Evolutionary conservation across 2,888 invertebrate species (phyloP).

Genomic region (Cantharis rustica): DNA sequence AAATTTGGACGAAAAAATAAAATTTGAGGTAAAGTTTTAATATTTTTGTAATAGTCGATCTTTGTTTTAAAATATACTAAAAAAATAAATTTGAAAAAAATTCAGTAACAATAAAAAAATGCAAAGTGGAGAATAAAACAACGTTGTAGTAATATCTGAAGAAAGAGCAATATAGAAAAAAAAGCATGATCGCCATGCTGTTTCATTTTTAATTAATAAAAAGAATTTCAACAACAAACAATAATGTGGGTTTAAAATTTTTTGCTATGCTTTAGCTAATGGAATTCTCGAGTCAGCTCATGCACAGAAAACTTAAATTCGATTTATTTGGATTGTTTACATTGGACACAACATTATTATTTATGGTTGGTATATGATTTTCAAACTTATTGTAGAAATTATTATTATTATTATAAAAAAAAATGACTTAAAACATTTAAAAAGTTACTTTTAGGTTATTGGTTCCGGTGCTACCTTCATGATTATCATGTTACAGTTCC

Average conservation of each 20-base stretch:
- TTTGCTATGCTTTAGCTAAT: slow-evolving; percentile 31
- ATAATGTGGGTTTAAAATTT: not conserved
- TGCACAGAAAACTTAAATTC: slow-evolving; percentile 33
- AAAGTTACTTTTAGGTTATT: slow-evolving; percentile 42
- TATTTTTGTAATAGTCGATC: not conserved
- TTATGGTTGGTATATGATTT: slow-evolving; percentile 25
- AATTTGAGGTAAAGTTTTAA: slow-evolving; percentile 24
- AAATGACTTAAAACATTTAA: no score
- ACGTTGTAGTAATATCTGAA: no score
- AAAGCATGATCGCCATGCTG: no score
- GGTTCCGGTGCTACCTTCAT: slow-evolving; percentile 44
- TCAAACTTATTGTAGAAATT: not conserved
- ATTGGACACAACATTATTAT: slow-evolving; percentile 34
- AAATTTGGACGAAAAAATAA: slow-evolving; percentile 16
- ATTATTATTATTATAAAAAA: no score
- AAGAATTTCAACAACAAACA: not conserved
- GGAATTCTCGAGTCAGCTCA: slow-evolving; percentile 36
- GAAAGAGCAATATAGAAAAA: no score
- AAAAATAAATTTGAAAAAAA: not conserved
- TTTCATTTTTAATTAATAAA: no score
- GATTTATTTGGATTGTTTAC: slow-evolving; percentile 34
- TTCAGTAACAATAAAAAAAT: no score
- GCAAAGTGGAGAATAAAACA: no score
- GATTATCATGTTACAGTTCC: slow-evolving; percentile 22
- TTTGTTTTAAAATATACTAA: not conserved